phyloP scores from a whole-genome alignment of 37 sponge, comb jelly and placozoan genomes.

The Amphimedon queenslandica region DNA sequence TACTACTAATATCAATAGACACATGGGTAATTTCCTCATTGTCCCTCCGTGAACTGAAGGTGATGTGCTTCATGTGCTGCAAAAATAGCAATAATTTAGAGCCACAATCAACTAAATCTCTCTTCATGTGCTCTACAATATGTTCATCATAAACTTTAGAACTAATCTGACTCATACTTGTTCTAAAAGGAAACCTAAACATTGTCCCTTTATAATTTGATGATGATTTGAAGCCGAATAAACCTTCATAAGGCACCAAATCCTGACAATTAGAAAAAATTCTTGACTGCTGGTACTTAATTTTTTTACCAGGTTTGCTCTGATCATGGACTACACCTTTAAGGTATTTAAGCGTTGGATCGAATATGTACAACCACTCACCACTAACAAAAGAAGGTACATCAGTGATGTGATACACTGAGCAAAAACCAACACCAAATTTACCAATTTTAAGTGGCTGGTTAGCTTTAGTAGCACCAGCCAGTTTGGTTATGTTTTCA shows the following conservation, averaged over 20 bases:
- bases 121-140: constrained; percentile 10
- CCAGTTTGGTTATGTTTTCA: constrained; percentile 72
- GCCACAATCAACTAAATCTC: constrained; percentile 9
- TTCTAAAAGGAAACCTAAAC: constrained; percentile 71
- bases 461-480: constrained; percentile 62
- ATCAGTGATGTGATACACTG: constrained; percentile 63
- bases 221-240: constrained; percentile 32
- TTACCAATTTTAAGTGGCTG: constrained; percentile 73
- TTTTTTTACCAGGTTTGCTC: constrained; percentile 43
- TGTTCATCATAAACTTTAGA: constrained; percentile 20
- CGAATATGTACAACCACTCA: constrained; percentile 49
- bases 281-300: constrained; percentile 13
- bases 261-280: constrained; percentile 27
- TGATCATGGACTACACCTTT: constrained; percentile 20
- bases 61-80: constrained; percentile 23
- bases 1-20: not conserved
- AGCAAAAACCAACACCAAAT: constrained; percentile 81
- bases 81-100: constrained; percentile 55
- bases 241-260: constrained; percentile 40
- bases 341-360: constrained; percentile 55
- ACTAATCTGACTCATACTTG: constrained; percentile 22
- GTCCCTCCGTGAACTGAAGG: constrained; percentile 10
- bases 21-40: not conserved
- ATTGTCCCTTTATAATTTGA: constrained; percentile 41
- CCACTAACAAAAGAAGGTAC: constrained; percentile 57